phyloP scores from a whole-genome alignment of 1,140 invertebrate genomes.

The Pteromalus puparum region DNA sequence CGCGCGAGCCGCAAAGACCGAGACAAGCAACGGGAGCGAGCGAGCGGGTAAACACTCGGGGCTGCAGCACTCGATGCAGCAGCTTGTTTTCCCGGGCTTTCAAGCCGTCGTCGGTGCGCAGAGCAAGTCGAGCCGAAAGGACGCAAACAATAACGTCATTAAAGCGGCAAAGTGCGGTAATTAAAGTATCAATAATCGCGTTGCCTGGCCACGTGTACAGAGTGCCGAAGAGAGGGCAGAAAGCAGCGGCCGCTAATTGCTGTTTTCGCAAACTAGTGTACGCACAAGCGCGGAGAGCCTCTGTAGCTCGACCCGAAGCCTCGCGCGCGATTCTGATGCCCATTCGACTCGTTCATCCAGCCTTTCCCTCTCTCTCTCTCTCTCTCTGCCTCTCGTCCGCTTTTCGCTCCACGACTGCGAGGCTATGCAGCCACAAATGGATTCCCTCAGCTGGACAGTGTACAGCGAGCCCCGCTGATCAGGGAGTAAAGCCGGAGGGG shows the following conservation, averaged over 20 bases:
- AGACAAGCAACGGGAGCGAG: neutral
- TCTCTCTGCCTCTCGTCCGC: slow-evolving; percentile 27
- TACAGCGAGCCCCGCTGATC: neutral
- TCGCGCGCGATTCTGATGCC: neutral
- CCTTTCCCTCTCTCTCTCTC: slow-evolving; percentile 3
- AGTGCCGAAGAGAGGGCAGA: neutral
- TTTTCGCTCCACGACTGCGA: slow-evolving; percentile 25
- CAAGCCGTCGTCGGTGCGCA: neutral
- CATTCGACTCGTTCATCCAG: slow-evolving; percentile 20
- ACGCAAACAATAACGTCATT: slow-evolving; percentile 39
- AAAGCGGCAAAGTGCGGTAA: slow-evolving; percentile 34
- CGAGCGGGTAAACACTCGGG: slow-evolving; percentile 5
- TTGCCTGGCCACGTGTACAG: neutral
- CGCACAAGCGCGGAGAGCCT: neutral
- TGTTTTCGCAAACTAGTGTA: slow-evolving; percentile 13
- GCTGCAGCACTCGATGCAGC: no score
- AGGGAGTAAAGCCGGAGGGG: neutral
- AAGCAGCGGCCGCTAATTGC: neutral
- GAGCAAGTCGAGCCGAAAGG: neutral
- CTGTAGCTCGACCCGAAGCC: neutral
- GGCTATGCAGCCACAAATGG: slow-evolving; percentile 9
- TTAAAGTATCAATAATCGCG: slow-evolving; percentile 44
- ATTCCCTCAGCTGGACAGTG: slow-evolving; percentile 37
- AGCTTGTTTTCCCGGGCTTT: neutral
- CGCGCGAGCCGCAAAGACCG: no score